These are phyloP conservation scores for western clawed frog (Xenopus tropicalis) DNA, from an alignment of 2,113 vertebrate species.

Conservation along the genomic window UCB_Xtro_10.0 CM004445.2:65098001-65098500, in stretches of 20 bases:
- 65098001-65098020: constrained; percentile 46
- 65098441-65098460: no score
- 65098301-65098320: neutral
- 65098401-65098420: no score
- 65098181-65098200: neutral
- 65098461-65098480: no score
- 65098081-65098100: constrained; percentile 7
- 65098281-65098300: neutral
- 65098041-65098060: constrained; percentile 47
- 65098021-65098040: constrained; percentile 51
- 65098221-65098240: neutral
- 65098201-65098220: no score
- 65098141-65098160: neutral
- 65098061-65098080: constrained; percentile 47
- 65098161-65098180: neutral
- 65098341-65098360: neutral
- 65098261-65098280: neutral
- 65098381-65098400: no score
- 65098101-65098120: neutral
- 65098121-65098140: neutral
- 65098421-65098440: no score
- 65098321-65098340: no score
- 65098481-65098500: no score
- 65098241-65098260: neutral
- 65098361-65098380: no score